Evolutionary conservation across 2,797 vertebrate species (phyloP), one percentile per base, ranked within the genome.

Genomic region (Chaenodraco wilsoni): DNA sequence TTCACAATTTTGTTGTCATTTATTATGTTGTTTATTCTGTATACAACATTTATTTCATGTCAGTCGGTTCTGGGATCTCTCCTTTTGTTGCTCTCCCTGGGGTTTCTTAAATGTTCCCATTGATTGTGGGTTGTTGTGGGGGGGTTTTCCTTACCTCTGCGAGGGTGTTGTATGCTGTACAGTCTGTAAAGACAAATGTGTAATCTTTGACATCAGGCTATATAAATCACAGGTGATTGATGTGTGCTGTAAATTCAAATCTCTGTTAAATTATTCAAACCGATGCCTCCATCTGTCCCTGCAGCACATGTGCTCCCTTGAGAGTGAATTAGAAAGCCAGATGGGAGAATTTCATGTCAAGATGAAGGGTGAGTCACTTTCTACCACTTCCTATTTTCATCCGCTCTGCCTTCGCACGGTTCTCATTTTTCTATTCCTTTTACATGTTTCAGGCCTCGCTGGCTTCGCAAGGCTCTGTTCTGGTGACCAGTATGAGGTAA

Each of bases 401-500:
- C 27, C 37, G 8, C 41, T 79, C 49, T 19, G 27, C 57, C 1
- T 33, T 17, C 33, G 56, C 50, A 63, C 40, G 59, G 15, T 85
- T 89, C 87, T 89, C 48, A 79, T 62, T 73, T 84, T 46, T 64
- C 61, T 45, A 40, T 44, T 70, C 40, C 11, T 72, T 55, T 71
- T 0, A 59, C 21, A 48, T 67, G 63, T 84, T 83, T 78, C 73
- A 99, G 98, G 98, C 80, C 94, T 99, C 41, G 97, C 97, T 52
- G 98, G 98, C 80, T 99, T 99, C 69, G 98, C 98, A 10, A 95
- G 98, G 63, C 94, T 99, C 76, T 99, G 98, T 89, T 96, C 96
- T 66, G 98, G 98, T 48, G 98, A 99, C 92, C 98, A 99, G 77
- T 99, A 99, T 58, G 98, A 99, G 97, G 98, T 99, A 87, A 92